phyloP scores from a whole-genome alignment of 2,113 vertebrate genomes.

The Mionectes macconnelli region DNA sequence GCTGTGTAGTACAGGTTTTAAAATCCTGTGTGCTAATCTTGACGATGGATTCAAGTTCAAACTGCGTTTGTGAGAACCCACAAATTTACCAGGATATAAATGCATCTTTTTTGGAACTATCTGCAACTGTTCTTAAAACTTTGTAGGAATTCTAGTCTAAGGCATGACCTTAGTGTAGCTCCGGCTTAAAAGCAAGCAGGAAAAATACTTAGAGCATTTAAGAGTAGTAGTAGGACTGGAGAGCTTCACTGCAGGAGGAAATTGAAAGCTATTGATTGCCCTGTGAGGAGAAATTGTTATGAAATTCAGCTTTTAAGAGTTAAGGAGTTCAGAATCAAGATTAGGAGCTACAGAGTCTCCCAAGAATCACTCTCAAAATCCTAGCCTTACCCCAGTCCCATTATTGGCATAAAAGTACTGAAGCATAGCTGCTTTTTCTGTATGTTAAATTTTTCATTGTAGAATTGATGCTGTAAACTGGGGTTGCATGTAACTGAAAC shows the following conservation, averaged over 20 bases:
- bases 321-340: background rate
- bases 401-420: background rate
- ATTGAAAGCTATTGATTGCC: background rate
- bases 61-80: background rate
- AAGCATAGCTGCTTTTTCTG: background rate
- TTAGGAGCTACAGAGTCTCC: background rate
- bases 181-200: background rate
- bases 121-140: background rate
- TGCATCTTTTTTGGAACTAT: background rate
- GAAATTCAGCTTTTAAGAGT: background rate
- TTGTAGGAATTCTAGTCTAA: background rate
- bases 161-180: background rate
- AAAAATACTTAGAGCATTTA: background rate
- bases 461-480: background rate
- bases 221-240: background rate
- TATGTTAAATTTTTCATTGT: background rate
- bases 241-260: background rate
- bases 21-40: background rate
- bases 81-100: background rate
- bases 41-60: background rate
- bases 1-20: background rate
- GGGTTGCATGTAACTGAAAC: background rate
- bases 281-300: accelerated
- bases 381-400: background rate
- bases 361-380: background rate